Evolutionary conservation across 2,888 invertebrate genomes (phyloP).

Genomic region (Brachynemurus nebulosus): DNA sequence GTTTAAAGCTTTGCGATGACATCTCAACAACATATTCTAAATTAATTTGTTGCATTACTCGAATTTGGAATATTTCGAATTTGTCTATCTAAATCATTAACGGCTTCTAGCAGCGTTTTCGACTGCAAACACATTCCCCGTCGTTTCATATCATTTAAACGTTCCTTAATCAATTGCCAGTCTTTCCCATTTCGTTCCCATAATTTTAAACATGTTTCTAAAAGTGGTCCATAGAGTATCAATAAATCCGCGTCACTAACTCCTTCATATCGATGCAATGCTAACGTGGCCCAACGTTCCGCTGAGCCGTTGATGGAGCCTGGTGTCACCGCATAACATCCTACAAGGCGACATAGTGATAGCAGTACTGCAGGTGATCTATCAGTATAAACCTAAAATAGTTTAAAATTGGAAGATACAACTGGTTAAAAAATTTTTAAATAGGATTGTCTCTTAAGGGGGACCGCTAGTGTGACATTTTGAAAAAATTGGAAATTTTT

Average conservation of each 20-base stretch:
- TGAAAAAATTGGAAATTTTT: no score
- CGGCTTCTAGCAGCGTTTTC: constrained; percentile 48
- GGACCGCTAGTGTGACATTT: no score
- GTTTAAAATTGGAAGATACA: no score
- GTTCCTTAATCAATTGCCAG: constrained; percentile 43
- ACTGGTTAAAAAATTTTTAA: no score
- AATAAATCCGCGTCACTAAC: constrained; percentile 57
- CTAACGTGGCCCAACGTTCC: constrained; percentile 53
- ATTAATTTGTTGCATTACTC: no score
- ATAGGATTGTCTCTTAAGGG: no score
- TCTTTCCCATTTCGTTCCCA: constrained; percentile 50
- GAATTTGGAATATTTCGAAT: constrained; percentile 9
- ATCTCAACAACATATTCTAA: no score
- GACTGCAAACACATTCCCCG: constrained; percentile 51
- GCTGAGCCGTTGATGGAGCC: constrained; percentile 42
- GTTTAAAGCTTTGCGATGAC: no score
- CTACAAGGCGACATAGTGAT: constrained; percentile 54
- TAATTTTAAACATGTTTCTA: constrained; percentile 51
- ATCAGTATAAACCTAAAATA: constrained; percentile 45
- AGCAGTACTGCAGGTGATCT: constrained; percentile 51
- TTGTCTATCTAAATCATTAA: constrained; percentile 37
- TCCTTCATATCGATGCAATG: constrained; percentile 54
- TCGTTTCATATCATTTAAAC: constrained; percentile 44
- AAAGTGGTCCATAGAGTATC: constrained; percentile 50
- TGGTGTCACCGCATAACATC: constrained; percentile 35